These are phyloP conservation scores for Ambastaia sidthimunki DNA, from an alignment of 2,797 vertebrate genomes.

Conservation along the genomic window DNA sequence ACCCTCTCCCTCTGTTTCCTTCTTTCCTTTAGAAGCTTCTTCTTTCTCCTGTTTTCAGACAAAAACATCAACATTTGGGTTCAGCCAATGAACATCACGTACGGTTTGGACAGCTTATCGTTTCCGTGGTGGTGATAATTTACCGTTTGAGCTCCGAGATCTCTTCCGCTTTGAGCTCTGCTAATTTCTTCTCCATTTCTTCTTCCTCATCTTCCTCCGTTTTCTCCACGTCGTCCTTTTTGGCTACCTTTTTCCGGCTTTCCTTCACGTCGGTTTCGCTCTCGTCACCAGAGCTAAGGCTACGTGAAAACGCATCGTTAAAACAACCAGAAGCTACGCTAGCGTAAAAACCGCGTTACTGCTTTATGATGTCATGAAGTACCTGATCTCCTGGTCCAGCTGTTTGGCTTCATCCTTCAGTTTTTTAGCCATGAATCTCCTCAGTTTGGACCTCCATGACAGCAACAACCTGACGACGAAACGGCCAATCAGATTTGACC, in stretches of 20 bases:
- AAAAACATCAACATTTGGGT: not conserved
- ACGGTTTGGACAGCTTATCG: not conserved
- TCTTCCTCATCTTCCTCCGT: slow-evolving; percentile 80
- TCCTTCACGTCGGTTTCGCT: slow-evolving; percentile 74
- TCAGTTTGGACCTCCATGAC: slow-evolving; percentile 90
- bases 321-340: not conserved
- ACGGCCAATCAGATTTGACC: slow-evolving; percentile 18
- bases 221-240: slow-evolving; percentile 52
- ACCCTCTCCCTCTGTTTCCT: slow-evolving; percentile 90
- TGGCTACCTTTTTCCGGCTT: slow-evolving; percentile 23
- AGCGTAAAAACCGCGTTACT: not conserved
- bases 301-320: slow-evolving; percentile 45
- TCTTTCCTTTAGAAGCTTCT: slow-evolving; percentile 88
- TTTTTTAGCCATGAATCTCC: slow-evolving; percentile 83
- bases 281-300: slow-evolving; percentile 84
- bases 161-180: slow-evolving; percentile 85
- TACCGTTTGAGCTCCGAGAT: slow-evolving; percentile 77
- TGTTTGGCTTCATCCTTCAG: slow-evolving; percentile 85
- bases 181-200: slow-evolving; percentile 87
- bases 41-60: slow-evolving; percentile 84
- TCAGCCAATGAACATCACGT: not conserved
- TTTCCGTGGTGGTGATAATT: not conserved
- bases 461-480: slow-evolving; percentile 80
- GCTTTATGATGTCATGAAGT: not conserved
- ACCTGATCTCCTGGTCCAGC: slow-evolving; percentile 82